phyloP scores from a whole-genome alignment of 2,113 vertebrate genomes.

The Antennarius striatus region DNA sequence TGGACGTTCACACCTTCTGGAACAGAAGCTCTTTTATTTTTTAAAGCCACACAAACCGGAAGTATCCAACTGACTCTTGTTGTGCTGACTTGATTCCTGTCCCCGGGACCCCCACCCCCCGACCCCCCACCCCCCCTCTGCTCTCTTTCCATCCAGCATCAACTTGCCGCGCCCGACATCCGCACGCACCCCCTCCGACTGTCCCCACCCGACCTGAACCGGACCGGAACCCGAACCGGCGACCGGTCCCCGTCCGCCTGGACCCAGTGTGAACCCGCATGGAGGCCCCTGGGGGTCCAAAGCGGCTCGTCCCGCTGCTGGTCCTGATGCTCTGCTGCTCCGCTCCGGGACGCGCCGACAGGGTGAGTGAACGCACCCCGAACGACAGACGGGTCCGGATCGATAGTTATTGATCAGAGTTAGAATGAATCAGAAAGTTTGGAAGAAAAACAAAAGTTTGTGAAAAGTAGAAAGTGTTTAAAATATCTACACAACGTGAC shows the following conservation, averaged over 20 bases:
- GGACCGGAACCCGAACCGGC: not conserved
- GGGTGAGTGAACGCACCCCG: constrained; percentile 35
- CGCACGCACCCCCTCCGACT: constrained; percentile 5
- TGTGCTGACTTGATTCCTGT: not conserved
- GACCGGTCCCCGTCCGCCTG: not conserved
- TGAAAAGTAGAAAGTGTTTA: too few relatives aligned
- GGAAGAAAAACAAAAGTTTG: too few relatives aligned
- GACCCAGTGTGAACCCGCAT: not conserved
- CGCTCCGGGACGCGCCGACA: constrained; percentile 18
- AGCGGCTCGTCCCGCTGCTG: constrained; percentile 21
- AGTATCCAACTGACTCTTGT: not conserved
- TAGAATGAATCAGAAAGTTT: too few relatives aligned
- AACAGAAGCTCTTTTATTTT: constrained; percentile 35
- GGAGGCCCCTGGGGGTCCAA: constrained; percentile 12
- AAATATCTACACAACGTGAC: too few relatives aligned
- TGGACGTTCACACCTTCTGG: too few relatives aligned
- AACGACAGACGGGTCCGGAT: not conserved
- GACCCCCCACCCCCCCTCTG: not conserved
- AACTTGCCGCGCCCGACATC: constrained; percentile 10
- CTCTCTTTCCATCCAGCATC: constrained; percentile 14
- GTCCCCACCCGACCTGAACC: not conserved
- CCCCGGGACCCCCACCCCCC: not conserved
- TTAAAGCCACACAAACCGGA: not conserved
- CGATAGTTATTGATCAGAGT: too few relatives aligned
- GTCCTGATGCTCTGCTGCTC: constrained; percentile 21